A percentile compares a stretch with the other conserved stretches of the same genome.
Conservation (phyloP, 2,113 vertebrate species). For the Uria aalge region DNA sequence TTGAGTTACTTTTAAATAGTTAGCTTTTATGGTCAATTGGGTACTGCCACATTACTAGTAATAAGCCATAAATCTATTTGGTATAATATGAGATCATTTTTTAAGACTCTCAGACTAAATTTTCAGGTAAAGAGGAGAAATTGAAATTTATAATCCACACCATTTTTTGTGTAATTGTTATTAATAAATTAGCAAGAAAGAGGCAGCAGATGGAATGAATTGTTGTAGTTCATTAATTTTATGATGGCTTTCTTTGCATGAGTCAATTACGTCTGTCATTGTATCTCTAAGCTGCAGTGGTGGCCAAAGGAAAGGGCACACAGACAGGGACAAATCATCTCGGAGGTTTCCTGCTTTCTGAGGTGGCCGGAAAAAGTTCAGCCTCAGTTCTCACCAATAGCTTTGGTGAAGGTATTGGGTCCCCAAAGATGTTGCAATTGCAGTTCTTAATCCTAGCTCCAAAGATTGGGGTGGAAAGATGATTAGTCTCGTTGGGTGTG, state of each 20-base stretch:
- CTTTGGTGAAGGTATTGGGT: background rate
- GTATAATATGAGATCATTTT: conserved; percentile 65
- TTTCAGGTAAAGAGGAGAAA: conserved; percentile 74
- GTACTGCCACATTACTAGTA: conserved; percentile 67
- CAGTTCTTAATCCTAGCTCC: background rate
- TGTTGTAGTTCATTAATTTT: conserved; percentile 77
- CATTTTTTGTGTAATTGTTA: conserved; percentile 76
- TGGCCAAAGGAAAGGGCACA: conserved; percentile 58
- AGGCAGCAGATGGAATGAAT: conserved; percentile 70
- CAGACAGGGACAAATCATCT: conserved; percentile 21
- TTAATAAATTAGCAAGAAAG: conserved; percentile 78
- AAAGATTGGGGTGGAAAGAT: background rate
- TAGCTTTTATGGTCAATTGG: conserved; percentile 76
- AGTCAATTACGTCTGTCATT: conserved; percentile 67
- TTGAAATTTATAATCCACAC: conserved; percentile 74
- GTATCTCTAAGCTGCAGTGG: conserved; percentile 52
- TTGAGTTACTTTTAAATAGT: conserved; percentile 73
- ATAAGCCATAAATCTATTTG: conserved; percentile 74
- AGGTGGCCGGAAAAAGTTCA: background rate
- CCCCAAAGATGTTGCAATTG: background rate
- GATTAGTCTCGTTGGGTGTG: background rate
- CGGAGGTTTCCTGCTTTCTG: background rate
- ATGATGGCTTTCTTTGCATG: conserved; percentile 70
- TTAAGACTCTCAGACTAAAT: conserved; percentile 60
- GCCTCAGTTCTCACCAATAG: background rate